Percentiles rank a stretch among this genome's conserved stretches.
Conservation (phyloP, 2,797 vertebrate genomes). For the Spinus pinus region DNA sequence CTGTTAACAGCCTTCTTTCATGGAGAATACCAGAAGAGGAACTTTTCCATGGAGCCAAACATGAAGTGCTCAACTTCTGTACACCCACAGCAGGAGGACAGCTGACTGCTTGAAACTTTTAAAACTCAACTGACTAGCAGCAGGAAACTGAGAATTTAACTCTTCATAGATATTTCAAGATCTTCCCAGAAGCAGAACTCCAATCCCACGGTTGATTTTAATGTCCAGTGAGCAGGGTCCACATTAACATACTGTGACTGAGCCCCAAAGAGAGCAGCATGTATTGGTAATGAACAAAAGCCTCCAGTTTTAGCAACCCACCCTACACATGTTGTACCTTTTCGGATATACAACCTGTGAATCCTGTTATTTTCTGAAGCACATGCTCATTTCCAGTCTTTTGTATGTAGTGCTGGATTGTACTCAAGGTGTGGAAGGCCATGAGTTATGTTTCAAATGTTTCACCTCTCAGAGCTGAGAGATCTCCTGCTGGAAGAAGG, state of each 20-base stretch:
- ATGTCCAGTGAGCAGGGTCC: background rate
- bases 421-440: background rate
- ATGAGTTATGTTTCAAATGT: background rate
- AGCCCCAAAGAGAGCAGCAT: background rate
- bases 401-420: background rate
- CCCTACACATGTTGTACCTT: background rate
- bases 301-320: accelerated
- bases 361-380: background rate
- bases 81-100: background rate
- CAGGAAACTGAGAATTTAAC: background rate
- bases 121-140: background rate
- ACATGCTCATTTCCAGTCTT: background rate
- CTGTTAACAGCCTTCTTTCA: background rate
- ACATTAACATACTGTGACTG: accelerated
- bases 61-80: background rate
- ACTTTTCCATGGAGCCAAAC: background rate
- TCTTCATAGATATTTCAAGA: background rate
- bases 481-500: background rate
- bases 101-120: background rate
- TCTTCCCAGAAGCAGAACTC: background rate
- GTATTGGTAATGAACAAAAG: background rate
- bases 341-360: background rate
- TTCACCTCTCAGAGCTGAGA: background rate
- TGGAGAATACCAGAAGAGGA: background rate
- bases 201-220: background rate